phyloP scores from a whole-genome alignment of 2,797 vertebrate genomes.

The Alca torda region DNA sequence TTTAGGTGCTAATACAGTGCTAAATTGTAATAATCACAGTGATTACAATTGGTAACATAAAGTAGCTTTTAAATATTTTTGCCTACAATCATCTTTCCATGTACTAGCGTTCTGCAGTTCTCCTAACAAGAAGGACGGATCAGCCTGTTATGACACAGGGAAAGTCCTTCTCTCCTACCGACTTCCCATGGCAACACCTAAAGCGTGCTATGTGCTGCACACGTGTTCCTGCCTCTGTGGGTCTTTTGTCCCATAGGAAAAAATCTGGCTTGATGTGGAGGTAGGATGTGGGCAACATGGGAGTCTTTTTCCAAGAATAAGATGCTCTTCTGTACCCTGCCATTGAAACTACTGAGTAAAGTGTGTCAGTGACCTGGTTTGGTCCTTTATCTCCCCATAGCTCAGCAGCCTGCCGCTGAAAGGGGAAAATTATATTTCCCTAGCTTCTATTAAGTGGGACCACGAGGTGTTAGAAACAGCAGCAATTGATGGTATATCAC shows the following conservation, averaged over 20 bases:
- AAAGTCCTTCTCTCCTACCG: background rate
- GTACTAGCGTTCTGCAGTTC: background rate
- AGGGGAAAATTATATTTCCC: background rate
- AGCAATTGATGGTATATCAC: background rate
- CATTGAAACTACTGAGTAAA: background rate
- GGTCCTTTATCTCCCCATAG: background rate
- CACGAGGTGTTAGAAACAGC: background rate
- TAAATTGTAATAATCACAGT: background rate
- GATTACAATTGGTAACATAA: background rate
- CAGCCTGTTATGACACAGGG: background rate
- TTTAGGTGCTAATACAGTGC: background rate
- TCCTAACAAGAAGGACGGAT: background rate
- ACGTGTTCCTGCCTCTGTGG: background rate
- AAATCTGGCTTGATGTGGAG: background rate
- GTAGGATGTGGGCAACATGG: background rate
- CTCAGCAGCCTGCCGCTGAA: background rate
- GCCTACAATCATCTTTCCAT: background rate
- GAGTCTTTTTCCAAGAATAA: background rate
- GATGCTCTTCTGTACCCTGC: background rate
- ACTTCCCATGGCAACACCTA: background rate
- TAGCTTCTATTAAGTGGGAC: background rate
- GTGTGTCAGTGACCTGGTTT: background rate
- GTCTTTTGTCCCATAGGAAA: background rate
- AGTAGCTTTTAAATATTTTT: background rate
- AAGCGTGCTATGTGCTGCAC: background rate